Evolutionary conservation across 2,113 vertebrate species (phyloP), one percentile per base, ranked within the genome.

Genomic region (Dascyllus trimaculatus): DNA sequence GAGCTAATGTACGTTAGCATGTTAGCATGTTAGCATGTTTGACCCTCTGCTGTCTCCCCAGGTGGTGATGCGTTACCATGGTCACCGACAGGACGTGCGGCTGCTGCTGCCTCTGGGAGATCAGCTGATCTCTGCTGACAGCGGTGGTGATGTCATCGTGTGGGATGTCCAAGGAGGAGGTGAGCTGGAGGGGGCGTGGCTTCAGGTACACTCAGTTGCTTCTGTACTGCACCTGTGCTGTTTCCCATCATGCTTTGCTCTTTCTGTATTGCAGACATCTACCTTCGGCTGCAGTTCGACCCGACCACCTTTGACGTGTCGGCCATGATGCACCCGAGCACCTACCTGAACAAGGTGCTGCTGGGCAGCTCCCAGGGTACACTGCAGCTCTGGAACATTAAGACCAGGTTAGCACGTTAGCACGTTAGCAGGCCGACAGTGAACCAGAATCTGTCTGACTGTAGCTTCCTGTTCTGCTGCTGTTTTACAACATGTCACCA

Each of bases 261-360:
- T 77, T 38, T 75, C 84, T 90, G 91, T 13, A 88, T 24, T 1
- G 17, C 81, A 99, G 98, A 99, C 24, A 80, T 96, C 10, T 99
- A 99, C 90, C 92, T 99, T 69, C 94, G 90, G 10, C 82, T 99
- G 78, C 90, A 91, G 43, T 99, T 98, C 85, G 96, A 99, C 85
- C 96, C 95, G 35, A 59, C 82, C 19, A 87, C 95, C 75, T 99
- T 99, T 85, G 90, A 94, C 11, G 90, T 97, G 89, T 97, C 96
- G 18, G 95, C 97, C 59, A 65, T 98, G 91, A 94, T 99, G 91
- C 98, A 99, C 75, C 98, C 98, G 7, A 98, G 97, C 93, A 97
- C 97, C 24, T 99, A 99, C 89, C 90, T 99, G 84, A 99, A 99
- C 95, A 99, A 99, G 95, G 94, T 99, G 88, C 95, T 99, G 57